Evolutionary conservation across 2,113 vertebrate species (phyloP), one percentile per base, ranked within the genome.

Genomic region (Mirza zaza): DNA sequence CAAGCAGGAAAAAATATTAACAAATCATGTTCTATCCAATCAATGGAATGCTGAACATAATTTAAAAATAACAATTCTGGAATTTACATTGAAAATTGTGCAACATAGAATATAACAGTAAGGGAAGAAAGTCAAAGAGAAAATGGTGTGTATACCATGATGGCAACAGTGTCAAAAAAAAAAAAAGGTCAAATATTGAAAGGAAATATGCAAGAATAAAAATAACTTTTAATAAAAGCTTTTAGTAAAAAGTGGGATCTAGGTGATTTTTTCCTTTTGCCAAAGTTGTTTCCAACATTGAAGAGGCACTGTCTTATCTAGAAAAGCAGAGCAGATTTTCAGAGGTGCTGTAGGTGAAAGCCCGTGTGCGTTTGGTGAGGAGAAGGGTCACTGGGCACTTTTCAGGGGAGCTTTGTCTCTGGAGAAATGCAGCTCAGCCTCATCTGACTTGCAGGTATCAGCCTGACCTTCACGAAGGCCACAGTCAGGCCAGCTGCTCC

Each of bases 21-120:
- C 52, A 84, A 77, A 45, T 48, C 50, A 57, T 39, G 55, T 23
- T 45, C 23, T 34, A 63, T 76, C 50, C 29, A n/a, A 5, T 86
- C 90, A 77, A 5, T 52, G n/a, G 42, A 48, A 55, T 55, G 18
- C 21, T 81, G 77, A 27, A 34, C 17, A 6, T 48, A 79, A 57
- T 55, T 91, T 81, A 61, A 63, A 95, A 90, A 82, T 17, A 21
- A 6, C 27, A 70, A 90, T 70, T 68, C 39, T 50, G 71, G 14
- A 87, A 36, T n/a, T 91, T 89, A 52, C 59, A 57, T 10, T 70
- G 11, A 27, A 82, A 93, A 97, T 57, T 59, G 59, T 90, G 21
- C 55, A 63, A 48, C 34, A 15, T 4, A 71, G 10, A 79, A n/a
- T 17, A n/a, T 13, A 71, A 6, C 2, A 3, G 27, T 59, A 27